Percentiles rank a stretch among this genome's conserved stretches.
Evolutionary conservation across 2,888 invertebrate genomes (phyloP).

Genomic region (Eupithecia subfuscata): DNA sequence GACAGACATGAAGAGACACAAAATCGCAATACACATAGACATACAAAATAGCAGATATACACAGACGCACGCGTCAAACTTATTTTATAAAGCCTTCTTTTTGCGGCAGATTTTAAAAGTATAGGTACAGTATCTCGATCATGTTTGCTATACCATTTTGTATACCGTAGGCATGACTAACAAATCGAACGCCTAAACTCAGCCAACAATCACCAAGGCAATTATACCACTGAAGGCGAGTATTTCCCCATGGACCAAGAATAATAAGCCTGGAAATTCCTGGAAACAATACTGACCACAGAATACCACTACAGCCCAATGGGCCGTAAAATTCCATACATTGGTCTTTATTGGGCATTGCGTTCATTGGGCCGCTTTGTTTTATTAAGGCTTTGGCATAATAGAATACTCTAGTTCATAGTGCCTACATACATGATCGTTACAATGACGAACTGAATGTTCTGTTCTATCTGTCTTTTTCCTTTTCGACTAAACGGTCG

Average conservation of each 20-base stretch:
- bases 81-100: too few relatives aligned
- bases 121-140: background rate
- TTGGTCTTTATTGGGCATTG: conserved; percentile 38
- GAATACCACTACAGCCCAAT: conserved; percentile 20
- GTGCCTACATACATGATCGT: background rate
- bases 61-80: background rate
- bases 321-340: conserved; percentile 24
- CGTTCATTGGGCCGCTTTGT: conserved; percentile 29
- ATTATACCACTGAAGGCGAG: conserved; percentile 1
- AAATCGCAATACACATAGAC: background rate
- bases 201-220: conserved; percentile 1
- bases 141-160: background rate
- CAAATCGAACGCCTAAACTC: background rate
- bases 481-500: background rate
- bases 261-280: conserved; percentile 5
- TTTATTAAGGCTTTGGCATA: conserved; percentile 30
- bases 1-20: background rate
- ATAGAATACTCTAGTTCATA: background rate
- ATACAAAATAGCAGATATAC: background rate
- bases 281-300: conserved; percentile 7
- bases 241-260: conserved; percentile 20
- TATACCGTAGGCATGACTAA: background rate
- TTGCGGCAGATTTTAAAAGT: too few relatives aligned
- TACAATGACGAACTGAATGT: background rate
- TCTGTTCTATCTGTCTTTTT: background rate